phyloP scores from a whole-genome alignment of 2,113 vertebrate species.

The Tenrec ecaudatus region DNA sequence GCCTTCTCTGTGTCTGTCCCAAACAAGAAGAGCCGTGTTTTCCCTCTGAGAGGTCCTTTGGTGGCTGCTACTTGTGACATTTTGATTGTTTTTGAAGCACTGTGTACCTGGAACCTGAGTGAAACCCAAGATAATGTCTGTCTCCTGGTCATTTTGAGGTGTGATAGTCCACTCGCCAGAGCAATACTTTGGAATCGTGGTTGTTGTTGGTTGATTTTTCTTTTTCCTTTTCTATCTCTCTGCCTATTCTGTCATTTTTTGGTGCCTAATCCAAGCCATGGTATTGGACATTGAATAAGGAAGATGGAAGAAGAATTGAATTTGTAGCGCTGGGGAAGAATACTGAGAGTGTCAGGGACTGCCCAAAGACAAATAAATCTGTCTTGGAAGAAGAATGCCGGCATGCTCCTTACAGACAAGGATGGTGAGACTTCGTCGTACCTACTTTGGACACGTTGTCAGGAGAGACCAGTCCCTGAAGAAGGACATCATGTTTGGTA shows the following conservation, averaged over 20 bases:
- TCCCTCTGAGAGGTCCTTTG: background rate
- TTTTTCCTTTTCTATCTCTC: background rate
- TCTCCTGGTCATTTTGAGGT: background rate
- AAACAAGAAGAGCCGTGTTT: background rate
- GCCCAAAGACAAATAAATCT: no score
- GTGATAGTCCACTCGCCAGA: background rate
- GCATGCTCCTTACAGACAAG: no score
- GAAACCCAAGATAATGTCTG: fast-evolving
- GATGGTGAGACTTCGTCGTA: no score
- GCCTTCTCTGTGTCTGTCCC: background rate
- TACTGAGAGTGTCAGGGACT: no score
- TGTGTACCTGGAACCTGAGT: background rate
- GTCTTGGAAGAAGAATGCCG: no score
- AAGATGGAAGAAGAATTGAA: no score
- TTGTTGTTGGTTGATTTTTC: fast-evolving
- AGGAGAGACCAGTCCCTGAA: no score
- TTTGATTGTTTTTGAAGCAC: background rate
- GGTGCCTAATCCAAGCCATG: no score
- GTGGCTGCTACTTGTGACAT: background rate
- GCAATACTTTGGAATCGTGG: fast-evolving
- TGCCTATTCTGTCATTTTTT: background rate
- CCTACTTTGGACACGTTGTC: no score
- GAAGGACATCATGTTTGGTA: no score
- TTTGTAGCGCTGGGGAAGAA: no score
- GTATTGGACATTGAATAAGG: no score